Base-by-base conservation (phyloP, 2,113 vertebrate genomes). In the Ptychochromis oligacanthus region DNA sequence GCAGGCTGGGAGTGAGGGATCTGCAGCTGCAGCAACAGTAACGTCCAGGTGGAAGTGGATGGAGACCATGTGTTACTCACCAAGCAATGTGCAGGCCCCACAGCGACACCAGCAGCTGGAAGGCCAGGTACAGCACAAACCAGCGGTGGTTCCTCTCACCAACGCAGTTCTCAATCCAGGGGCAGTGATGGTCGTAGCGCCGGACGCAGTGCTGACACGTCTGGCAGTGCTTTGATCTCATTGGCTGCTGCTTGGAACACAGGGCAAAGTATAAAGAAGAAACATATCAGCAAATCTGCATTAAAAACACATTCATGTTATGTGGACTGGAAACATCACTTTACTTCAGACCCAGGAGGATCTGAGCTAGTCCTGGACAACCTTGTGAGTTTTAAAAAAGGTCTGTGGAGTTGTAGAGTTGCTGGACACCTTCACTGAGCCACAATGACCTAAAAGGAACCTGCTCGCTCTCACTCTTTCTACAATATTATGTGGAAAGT, bases 91-190 rank as follows among this genome's bases (percentile, higher is more conserved):
- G 93, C 36, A 96, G 92, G 17, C 96, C 97, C 98, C 98, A 99
- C 7, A 99, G 89, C 52, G 98, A 95, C 54, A 97, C 97, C 11
- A 95, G 59, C 31, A 99, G 96, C 94, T 99, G 97, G 46, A 97
- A 82, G 0, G 91, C 93, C 91, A 99, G 78, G 92, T 98, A 99
- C 18, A 93, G 89, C 7, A 99, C 89, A 72, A 99, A 99, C 93
- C 97, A 95, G 3, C 96, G 97, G 84, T 99, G 98, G 91, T 99
- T 99, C 84, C 95, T 95, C 85, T 99, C 98, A 0, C 98, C 98
- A 0, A 99, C 95, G 0, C 98, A 99, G 95, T 99, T 99, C 94
- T 97, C 97, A 2, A 98, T 97, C 98, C 98, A 99, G 64, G 98
- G 98, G 74, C 98, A 99, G 94, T 99, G 98, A 75, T 99, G 98